phyloP scores from a whole-genome alignment of 2,888 invertebrate species.

The Eupithecia insigniata region DNA sequence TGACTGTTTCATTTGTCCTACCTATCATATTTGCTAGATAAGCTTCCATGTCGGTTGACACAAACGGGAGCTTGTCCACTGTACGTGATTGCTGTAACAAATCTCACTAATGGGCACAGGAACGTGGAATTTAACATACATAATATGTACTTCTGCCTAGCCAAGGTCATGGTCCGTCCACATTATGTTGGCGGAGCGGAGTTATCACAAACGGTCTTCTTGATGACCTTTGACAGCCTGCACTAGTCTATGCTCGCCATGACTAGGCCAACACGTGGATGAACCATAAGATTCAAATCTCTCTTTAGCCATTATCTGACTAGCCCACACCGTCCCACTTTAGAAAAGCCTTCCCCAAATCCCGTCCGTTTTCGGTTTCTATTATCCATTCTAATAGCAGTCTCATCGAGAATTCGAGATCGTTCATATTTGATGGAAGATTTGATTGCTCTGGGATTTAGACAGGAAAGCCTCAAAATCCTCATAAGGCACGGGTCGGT shows the following conservation, averaged over 20 bases:
- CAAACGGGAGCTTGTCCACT: not conserved
- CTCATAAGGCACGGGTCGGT: constrained; percentile 36
- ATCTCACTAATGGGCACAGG: not conserved
- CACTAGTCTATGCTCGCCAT: not conserved
- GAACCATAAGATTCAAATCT: not conserved
- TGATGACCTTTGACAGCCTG: not conserved
- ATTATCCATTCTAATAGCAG: constrained; percentile 2
- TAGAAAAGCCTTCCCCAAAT: not conserved
- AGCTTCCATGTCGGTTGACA: not conserved
- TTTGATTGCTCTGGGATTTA: constrained; percentile 7
- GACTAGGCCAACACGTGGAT: not conserved
- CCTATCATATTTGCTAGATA: not conserved
- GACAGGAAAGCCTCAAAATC: constrained; percentile 14
- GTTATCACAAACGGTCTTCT: not conserved
- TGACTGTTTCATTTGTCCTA: constrained; percentile 20
- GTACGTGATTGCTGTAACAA: not conserved
- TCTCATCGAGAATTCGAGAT: constrained; percentile 2
- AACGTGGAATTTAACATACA: not conserved
- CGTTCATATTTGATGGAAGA: constrained; percentile 1
- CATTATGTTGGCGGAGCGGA: not conserved
- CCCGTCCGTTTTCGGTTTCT: not conserved
- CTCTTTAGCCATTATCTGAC: not conserved
- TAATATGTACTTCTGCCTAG: too few relatives aligned
- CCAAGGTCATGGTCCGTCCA: not conserved
- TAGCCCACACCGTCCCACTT: not conserved